A percentile compares a stretch with the other conserved stretches of the same genome.
These are phyloP conservation scores for Tapera naevia DNA, from an alignment of 2,797 vertebrate genomes.

Conservation along the genomic window DNA sequence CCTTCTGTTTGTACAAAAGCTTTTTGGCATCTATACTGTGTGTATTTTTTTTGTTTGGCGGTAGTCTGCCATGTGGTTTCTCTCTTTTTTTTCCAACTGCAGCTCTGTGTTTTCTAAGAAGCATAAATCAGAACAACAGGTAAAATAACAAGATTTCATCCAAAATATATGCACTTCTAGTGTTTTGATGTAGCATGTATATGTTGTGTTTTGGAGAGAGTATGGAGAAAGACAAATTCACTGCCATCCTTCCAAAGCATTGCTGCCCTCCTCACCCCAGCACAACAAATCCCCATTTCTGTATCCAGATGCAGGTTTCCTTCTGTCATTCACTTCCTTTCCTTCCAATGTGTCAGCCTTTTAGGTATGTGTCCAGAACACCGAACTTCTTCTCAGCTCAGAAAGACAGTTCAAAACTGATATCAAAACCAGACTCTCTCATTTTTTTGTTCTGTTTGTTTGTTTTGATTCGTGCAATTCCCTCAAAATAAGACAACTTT, in stretches of 20 bases:
- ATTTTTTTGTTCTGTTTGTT: neutral
- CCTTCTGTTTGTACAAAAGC: slow-evolving; percentile 20
- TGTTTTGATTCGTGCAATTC: neutral
- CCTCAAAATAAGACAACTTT: neutral
- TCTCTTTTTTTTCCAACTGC: neutral
- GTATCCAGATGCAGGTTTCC: neutral
- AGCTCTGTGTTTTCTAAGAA: neutral
- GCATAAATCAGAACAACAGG: slow-evolving; percentile 20
- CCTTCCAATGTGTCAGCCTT: neutral
- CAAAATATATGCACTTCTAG: neutral
- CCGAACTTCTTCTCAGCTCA: neutral
- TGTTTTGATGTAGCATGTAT: neutral
- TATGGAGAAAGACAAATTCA: neutral
- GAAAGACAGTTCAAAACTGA: neutral
- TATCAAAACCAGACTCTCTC: neutral
- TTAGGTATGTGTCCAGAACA: neutral
- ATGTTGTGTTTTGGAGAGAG: neutral
- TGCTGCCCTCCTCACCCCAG: neutral
- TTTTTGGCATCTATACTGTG: slow-evolving; percentile 15
- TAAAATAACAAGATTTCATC: neutral
- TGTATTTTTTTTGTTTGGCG: slow-evolving; percentile 42
- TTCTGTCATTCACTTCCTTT: neutral
- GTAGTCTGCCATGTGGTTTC: slow-evolving; percentile 32
- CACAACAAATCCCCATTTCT: neutral
- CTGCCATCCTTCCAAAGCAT: neutral